Base-by-base conservation (phyloP, 2,113 vertebrate genomes). In the Cichladusa arquata region DNA sequence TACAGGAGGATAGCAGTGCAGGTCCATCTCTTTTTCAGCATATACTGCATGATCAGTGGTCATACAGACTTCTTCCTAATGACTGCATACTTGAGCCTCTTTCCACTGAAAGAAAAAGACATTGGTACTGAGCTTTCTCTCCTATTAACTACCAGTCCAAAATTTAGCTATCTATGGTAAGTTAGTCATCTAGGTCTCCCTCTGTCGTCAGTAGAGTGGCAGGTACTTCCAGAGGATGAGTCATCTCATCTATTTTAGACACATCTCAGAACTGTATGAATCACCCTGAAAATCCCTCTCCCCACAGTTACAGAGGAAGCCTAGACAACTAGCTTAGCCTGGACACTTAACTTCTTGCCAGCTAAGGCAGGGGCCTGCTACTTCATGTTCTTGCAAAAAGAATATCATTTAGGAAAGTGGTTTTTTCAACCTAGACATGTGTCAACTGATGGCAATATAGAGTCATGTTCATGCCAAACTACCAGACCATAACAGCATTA, bases 131-230 rank as follows among this genome's bases (percentile, higher is more conserved):
- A 92, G 51, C n/a, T 62, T 38, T 80, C 72, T 70, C 50, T 80
- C 13, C 2, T 56, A 42, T 57, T 57, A 64, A 61, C 76, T 80
- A 86, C 64, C 56, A 96, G 54, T 50, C 58, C 64, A 83, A 84
- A 93, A 86, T 69, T 22, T 11, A 86, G 76, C 90, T 94, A 74
- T 92, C 71, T 92, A 77, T 48, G 56, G 38, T 94, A 95, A 77
- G 60, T 96, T 93, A 97, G 76, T 92, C 92, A 95, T 93, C 79
- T 93, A 96, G 92, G 92, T 96, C 94, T 96, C 92, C 95, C 92
- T 96, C 92, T 90, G 83, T 45, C 47, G 20, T 94, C 92, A 96
- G 64, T 19, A 47, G 76, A 93, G 91, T 90, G 88, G 86, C 96
- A 96, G 94, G 94, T 93, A 97, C 95, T 90, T 95, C 88, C 88